A percentile compares a stretch with the other conserved stretches of the same genome.
Conservation (phyloP, 2,113 vertebrate species). For the Morone chrysops region DNA sequence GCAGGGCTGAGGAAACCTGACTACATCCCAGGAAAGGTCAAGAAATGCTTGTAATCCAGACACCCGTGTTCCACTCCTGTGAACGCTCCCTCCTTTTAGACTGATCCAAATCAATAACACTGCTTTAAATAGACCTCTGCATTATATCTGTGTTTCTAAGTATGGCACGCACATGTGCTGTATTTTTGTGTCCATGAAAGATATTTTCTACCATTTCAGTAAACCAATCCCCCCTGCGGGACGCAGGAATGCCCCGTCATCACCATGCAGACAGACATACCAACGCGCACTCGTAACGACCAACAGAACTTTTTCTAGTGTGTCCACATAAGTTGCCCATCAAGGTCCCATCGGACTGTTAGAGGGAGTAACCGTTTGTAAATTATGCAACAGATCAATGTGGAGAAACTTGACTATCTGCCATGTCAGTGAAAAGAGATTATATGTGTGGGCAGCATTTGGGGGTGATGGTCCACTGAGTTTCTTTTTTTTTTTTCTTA, state of each 20-base stretch:
- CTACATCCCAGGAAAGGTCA: constrained; percentile 76
- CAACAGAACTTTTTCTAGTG: constrained; percentile 44
- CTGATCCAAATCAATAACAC: constrained; percentile 71
- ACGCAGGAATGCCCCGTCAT: constrained; percentile 60
- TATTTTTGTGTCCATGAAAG: constrained; percentile 38
- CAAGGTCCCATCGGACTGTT: constrained; percentile 53
- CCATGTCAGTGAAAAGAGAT: constrained; percentile 54
- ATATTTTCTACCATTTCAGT: constrained; percentile 64
- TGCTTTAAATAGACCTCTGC: constrained; percentile 75
- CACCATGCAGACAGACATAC: constrained; percentile 30
- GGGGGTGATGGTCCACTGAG: constrained; percentile 46
- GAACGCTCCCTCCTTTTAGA: constrained; percentile 58
- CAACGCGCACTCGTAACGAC: constrained; percentile 28
- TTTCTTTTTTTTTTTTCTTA: not conserved
- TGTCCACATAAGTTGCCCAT: constrained; percentile 50
- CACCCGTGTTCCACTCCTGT: constrained; percentile 52
- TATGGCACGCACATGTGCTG: constrained; percentile 67
- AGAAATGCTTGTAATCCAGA: constrained; percentile 74
- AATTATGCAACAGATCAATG: constrained; percentile 81
- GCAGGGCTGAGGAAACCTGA: constrained; percentile 75
- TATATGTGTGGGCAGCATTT: constrained; percentile 2
- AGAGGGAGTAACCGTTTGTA: constrained; percentile 34
- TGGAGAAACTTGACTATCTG: constrained; percentile 61
- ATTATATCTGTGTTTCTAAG: constrained; percentile 71
- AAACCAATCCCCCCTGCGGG: constrained; percentile 49